phyloP scores from a whole-genome alignment of 2,888 invertebrate species.

The Eudasyphora cyanicolor region DNA sequence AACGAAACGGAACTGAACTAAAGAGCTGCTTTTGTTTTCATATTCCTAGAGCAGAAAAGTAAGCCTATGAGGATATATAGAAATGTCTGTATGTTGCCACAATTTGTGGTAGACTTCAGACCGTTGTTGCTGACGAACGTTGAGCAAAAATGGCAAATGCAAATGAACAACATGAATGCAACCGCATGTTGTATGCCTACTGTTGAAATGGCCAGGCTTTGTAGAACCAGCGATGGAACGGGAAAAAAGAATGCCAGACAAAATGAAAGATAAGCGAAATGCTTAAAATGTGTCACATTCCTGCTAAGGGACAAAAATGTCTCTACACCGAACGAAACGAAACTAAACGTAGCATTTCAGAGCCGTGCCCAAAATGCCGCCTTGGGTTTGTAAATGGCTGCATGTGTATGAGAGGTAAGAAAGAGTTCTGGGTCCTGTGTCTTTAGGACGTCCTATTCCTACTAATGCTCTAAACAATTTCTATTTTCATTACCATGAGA shows the following conservation, averaged over 20 bases:
- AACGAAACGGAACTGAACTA: slow-evolving; percentile 29
- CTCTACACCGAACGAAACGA: not conserved
- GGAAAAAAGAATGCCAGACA: slow-evolving; percentile 1
- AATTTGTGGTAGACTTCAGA: not conserved
- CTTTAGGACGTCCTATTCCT: not conserved
- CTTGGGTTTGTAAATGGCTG: not conserved
- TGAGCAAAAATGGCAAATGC: slow-evolving; percentile 55
- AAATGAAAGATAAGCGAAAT: slow-evolving; percentile 48
- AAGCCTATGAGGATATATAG: slow-evolving; percentile 50
- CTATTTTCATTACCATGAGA: slow-evolving; percentile 54
- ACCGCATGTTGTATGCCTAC: slow-evolving; percentile 55
- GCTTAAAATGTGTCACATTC: slow-evolving; percentile 65
- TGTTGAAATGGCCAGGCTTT: not conserved
- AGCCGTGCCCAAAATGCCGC: not conserved
- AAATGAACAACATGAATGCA: slow-evolving; percentile 65
- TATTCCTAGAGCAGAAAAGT: not conserved
- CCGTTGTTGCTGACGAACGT: not conserved
- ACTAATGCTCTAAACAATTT: slow-evolving; percentile 62
- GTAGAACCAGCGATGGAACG: not conserved
- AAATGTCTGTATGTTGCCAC: not conserved
- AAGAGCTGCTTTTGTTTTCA: slow-evolving; percentile 16
- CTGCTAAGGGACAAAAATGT: slow-evolving; percentile 12
- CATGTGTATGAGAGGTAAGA: not conserved
- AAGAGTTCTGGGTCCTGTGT: too few species aligned
- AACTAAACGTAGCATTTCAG: not conserved